These are phyloP conservation scores for Phoxinus dragarum DNA, from an alignment of 2,797 vertebrate species.

Conservation along the genomic window DNA sequence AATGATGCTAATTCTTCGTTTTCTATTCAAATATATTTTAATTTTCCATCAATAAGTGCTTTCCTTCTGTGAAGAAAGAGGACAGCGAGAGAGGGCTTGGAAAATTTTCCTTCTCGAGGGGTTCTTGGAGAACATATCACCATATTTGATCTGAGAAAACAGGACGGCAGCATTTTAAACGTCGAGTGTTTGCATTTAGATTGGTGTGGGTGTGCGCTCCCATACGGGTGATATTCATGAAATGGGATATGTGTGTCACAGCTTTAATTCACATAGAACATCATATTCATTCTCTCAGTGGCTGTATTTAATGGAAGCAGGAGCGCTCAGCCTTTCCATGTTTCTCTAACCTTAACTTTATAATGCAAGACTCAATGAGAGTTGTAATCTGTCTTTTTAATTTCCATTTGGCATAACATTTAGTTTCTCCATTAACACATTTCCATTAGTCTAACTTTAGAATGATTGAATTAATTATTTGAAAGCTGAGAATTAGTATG, in stretches of 20 bases:
- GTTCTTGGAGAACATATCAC: constrained; percentile 11
- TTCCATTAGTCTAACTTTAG: constrained; percentile 3
- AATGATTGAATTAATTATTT: neutral
- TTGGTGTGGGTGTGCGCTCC: constrained; percentile 7
- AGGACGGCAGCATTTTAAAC: constrained; percentile 10
- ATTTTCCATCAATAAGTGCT: constrained; percentile 31
- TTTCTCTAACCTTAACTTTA: constrained; percentile 20
- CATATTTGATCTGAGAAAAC: constrained; percentile 29
- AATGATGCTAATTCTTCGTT: constrained; percentile 42
- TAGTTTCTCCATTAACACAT: constrained; percentile 33
- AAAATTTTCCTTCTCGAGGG: neutral
- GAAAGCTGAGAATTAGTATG: constrained; percentile 15
- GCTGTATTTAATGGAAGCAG: constrained; percentile 28
- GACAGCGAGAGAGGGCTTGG: neutral
- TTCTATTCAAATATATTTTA: constrained; percentile 51
- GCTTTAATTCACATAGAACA: constrained; percentile 33
- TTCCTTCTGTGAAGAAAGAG: constrained; percentile 14
- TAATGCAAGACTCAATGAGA: constrained; percentile 38
- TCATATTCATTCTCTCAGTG: constrained; percentile 4
- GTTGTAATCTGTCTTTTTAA: constrained; percentile 42
- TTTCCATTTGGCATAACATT: constrained; percentile 42
- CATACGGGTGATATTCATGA: neutral
- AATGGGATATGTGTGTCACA: constrained; percentile 24
- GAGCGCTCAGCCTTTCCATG: constrained; percentile 22
- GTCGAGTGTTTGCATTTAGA: constrained; percentile 38